phyloP scores from a whole-genome alignment of 1,140 invertebrate genomes.

The Cyphomyrmex costatus region DNA sequence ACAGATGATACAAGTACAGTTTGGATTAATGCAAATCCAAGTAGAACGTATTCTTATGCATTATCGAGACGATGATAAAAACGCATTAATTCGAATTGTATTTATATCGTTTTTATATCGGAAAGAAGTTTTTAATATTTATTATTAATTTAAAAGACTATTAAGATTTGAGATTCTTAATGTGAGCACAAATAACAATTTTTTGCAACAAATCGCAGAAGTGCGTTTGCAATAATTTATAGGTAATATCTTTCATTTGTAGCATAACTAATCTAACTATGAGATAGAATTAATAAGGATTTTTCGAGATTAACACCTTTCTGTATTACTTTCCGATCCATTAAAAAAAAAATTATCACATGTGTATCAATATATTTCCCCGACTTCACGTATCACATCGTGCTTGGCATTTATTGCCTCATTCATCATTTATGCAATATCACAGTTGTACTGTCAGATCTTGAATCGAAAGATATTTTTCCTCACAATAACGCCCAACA shows the following conservation, averaged over 20 bases:
- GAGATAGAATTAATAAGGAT: not conserved
- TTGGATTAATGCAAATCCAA: too few species aligned
- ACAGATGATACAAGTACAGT: too few species aligned
- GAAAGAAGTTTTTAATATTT: too few species aligned
- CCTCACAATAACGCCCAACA: slow-evolving; percentile 50
- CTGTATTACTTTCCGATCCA: not conserved
- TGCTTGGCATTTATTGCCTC: not conserved
- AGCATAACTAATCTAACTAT: not conserved
- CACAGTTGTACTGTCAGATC: slow-evolving; percentile 1
- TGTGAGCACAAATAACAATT: too few species aligned
- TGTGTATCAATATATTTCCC: slow-evolving; percentile 3
- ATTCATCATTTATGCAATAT: slow-evolving; percentile 59
- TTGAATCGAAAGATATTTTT: slow-evolving; percentile 52
- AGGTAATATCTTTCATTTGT: not conserved
- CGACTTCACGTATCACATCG: not conserved
- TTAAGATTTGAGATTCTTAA: too few species aligned
- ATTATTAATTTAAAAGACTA: too few species aligned
- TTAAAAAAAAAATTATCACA: not conserved
- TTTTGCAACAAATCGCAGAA: too few species aligned
- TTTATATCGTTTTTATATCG: too few species aligned
- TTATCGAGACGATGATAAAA: too few species aligned
- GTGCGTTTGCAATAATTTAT: not conserved
- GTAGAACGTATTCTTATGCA: too few species aligned
- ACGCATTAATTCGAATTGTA: too few species aligned
- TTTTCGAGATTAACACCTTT: not conserved